Evolutionary conservation across 92 coral and sea anemone species (phyloP).

Genomic region (Heteractis magnifica): DNA sequence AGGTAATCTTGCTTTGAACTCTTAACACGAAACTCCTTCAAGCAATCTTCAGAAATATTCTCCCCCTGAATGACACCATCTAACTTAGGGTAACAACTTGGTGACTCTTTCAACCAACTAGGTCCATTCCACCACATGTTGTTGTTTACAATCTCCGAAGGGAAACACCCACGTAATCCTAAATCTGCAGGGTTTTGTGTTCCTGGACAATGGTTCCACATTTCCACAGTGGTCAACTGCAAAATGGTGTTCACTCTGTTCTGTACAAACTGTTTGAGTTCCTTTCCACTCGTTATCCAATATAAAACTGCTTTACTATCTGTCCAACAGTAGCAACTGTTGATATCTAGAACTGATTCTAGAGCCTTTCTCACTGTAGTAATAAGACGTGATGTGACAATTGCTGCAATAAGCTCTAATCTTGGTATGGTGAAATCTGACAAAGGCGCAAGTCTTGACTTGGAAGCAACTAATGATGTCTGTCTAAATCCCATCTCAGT

Average conservation of each 20-base stretch:
- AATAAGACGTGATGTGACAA: conserved; percentile 33
- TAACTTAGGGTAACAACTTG: background rate
- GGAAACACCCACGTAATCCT: conserved; percentile 9
- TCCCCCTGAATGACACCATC: background rate
- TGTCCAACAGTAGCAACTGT: no score
- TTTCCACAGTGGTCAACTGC: conserved; percentile 16
- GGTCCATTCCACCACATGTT: background rate
- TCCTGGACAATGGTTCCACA: conserved; percentile 52
- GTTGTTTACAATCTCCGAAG: background rate
- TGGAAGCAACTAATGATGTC: conserved; percentile 48
- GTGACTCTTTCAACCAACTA: background rate
- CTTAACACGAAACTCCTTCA: no score
- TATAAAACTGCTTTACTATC: conserved; percentile 47
- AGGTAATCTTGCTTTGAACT: background rate
- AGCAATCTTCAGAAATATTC: no score
- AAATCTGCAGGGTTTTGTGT: conserved; percentile 30
- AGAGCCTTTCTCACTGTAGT: conserved; percentile 24
- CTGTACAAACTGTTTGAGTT: conserved; percentile 48
- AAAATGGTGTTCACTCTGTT: conserved; percentile 54
- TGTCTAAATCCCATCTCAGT: conserved; percentile 26
- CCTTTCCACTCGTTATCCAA: conserved; percentile 40
- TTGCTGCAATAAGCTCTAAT: no score
- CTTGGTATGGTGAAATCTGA: conserved; percentile 28
- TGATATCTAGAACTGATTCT: background rate
- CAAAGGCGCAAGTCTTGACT: conserved; percentile 38